Conservation (phyloP, 2,797 vertebrate species). For the Sebastes reedi region DNA sequence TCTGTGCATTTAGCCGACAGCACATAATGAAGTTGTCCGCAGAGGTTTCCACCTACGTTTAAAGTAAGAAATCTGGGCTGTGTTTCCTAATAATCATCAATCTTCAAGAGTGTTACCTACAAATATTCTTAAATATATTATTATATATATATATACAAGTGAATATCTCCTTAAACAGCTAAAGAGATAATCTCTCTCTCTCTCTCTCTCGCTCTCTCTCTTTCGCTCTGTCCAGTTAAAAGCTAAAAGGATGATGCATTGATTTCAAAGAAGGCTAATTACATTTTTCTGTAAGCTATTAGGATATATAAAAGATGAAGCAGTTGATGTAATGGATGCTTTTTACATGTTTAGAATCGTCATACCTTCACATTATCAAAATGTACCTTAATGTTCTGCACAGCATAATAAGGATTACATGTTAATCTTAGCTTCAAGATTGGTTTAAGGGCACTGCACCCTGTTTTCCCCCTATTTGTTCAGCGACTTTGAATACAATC, state of each 20-base stretch:
- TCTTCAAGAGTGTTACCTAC: neutral
- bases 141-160: no score
- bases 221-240: neutral
- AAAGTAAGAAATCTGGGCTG: neutral
- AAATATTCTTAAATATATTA: neutral
- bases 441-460: neutral
- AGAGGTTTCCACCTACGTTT: conserved; percentile 17
- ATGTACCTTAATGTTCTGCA: neutral
- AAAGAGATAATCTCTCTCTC: neutral
- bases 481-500: neutral
- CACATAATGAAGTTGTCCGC: neutral
- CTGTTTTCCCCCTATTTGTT: neutral
- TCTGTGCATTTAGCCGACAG: conserved; percentile 20
- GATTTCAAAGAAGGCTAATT: neutral
- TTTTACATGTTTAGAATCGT: neutral
- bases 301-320: neutral
- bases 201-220: neutral
- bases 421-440: neutral
- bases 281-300: neutral
- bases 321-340: neutral
- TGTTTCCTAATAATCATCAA: conserved; percentile 1
- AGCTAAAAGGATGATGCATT: neutral
- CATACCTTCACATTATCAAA: neutral
- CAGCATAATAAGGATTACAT: neutral
- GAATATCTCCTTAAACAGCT: neutral